Evolutionary conservation across 2,888 invertebrate genomes (phyloP), one percentile per base, ranked within the genome.

Genomic region (Villa cingulata): DNA sequence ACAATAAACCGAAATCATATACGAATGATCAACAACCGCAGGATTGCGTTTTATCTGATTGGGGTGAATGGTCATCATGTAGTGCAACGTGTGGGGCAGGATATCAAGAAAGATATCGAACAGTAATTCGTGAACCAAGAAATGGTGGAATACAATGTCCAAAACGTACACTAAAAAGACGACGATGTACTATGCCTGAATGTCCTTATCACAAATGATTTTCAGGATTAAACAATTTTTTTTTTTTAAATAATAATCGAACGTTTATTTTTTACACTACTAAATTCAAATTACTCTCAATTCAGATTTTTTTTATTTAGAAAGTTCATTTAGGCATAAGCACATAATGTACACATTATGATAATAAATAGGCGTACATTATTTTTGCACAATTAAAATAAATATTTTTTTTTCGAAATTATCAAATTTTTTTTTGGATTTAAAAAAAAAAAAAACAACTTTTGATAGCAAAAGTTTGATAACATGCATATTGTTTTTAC

Each of bases 61-160:
- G 92, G 92, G 76, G 86, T 27, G 76, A 78, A 43, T 94, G 91
- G 91, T 78, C 83, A 23, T 72, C 75, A 2, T 94, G 94, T 67
- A 86, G 80, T 59, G 83, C 78, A 5, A 72, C 78, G 17, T 92
- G 92, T 66, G 92, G 91, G 23, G 60, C 71, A 14, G 90, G 89
- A 16, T 74, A 74, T 59, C 77, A 81, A 53, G 76, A 77, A 59
- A 77, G 81, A 57, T 57, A 58, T 42, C 59, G 68, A 40, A 58
- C 58, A 34, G 56, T 68, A 16, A 54, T 66, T 16, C 61, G 55
- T 19, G 62, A 66, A 43, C 56, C 67, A 0, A 59, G 58, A 39
- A 59, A 59, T 49, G 66, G 66, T 3, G 66, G 66, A 1, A 60
- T 61, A 29, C 48, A 62, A 15, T 68, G 68, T 18, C 62, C 63